Evolutionary conservation across 2,113 vertebrate genomes (phyloP).

Genomic region (Mormyrus lacerda): DNA sequence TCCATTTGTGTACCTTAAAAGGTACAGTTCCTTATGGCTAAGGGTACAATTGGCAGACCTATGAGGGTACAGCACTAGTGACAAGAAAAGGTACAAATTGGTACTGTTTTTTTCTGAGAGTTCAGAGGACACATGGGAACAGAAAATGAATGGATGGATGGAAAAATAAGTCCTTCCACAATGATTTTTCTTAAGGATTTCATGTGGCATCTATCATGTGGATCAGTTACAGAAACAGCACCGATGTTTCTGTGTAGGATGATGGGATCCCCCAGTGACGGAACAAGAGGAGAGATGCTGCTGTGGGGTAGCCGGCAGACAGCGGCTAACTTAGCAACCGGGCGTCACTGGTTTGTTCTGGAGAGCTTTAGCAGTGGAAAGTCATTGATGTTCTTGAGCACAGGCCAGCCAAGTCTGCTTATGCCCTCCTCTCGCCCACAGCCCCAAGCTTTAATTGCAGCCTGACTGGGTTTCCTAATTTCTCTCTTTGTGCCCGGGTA

Average conservation of each 20-base stretch:
- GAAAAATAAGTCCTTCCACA: background rate
- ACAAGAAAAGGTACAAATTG: background rate
- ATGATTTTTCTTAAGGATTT: background rate
- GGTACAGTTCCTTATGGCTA: background rate
- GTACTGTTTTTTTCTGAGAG: background rate
- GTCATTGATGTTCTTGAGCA: background rate
- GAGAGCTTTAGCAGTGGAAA: slow-evolving; percentile 1
- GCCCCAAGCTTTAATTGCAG: slow-evolving; percentile 14
- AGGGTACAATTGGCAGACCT: background rate
- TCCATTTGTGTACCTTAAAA: background rate
- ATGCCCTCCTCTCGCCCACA: background rate
- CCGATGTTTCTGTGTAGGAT: background rate
- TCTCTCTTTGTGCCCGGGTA: slow-evolving; percentile 10
- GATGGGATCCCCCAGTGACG: background rate
- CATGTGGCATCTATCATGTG: background rate
- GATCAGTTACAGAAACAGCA: background rate
- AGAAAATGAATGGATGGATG: background rate
- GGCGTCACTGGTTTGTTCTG: background rate
- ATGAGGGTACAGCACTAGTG: background rate
- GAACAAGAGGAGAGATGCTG: background rate
- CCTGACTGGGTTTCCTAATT: slow-evolving; percentile 1
- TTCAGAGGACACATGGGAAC: background rate
- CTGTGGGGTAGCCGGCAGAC: background rate
- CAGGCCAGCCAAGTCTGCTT: no score
- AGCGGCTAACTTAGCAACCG: background rate